Conservation (phyloP, 2,113 vertebrate species). For the Xyrauchen texanus region DNA sequence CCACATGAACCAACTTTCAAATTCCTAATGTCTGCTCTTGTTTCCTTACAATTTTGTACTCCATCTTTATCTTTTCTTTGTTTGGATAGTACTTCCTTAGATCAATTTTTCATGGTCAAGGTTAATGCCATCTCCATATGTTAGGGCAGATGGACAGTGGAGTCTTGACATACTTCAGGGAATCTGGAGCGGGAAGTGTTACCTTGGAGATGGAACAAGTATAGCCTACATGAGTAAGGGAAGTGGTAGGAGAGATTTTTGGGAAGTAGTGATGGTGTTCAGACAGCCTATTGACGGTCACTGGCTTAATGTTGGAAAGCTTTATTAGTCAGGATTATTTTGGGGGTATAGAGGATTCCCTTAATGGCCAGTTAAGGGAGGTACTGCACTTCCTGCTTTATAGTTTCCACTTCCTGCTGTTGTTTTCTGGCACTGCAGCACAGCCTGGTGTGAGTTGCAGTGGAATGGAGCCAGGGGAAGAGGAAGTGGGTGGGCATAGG, state of each 20-base stretch:
- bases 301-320: too few relatives aligned
- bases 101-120: too few relatives aligned
- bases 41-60: not conserved
- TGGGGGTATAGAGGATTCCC: constrained; percentile 55
- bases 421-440: constrained; percentile 45
- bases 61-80: too few relatives aligned
- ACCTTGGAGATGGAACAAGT: constrained; percentile 18
- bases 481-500: constrained; percentile 47
- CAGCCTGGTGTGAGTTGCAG: constrained; percentile 32
- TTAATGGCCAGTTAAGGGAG: constrained; percentile 49
- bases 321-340: constrained; percentile 7
- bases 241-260: constrained; percentile 32
- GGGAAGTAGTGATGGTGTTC: constrained; percentile 1
- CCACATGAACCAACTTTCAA: not conserved
- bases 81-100: too few relatives aligned
- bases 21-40: not conserved
- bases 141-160: not conserved
- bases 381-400: constrained; percentile 63
- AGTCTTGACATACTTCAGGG: constrained; percentile 30
- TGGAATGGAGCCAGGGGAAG: constrained; percentile 28
- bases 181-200: constrained; percentile 37
- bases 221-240: constrained; percentile 10
- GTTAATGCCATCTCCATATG: too few relatives aligned
- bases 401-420: constrained; percentile 71
- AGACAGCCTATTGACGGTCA: not conserved